Evolutionary conservation across 2,797 vertebrate genomes (phyloP), one percentile per base, ranked within the genome.

Genomic region (Poeciliopsis turneri): DNA sequence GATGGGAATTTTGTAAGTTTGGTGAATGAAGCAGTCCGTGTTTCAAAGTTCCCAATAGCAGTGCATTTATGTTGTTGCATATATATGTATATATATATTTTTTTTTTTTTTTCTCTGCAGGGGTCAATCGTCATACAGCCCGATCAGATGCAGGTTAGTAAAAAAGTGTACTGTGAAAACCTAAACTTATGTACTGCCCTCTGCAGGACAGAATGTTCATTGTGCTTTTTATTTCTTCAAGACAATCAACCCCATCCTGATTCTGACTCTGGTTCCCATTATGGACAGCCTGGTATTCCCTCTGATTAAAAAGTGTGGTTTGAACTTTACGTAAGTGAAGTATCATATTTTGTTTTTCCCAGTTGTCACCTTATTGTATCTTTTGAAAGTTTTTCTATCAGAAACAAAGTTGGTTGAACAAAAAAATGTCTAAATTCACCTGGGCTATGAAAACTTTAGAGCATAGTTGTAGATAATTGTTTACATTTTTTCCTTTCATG

Each of bases 111-210:
- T 43, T 91, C 59, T 89, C 61, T 92, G 49, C 88, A 99, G 98
- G 97, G 97, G 61, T 0, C 12, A 2, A 16, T 99, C 28, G 85
- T 96, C 45, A 90, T 99, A 81, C 97, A 98, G 90, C 98, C 98
- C 0, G 98, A 99, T 85, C 98, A 99, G 90, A 99, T 99, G 98
- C 98, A 99, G 96, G 98, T 99, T 91, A 80, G 79, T 77, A 10
- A 68, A 64, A 82, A 75, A 75, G 55, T 53, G 36, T 0, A 47
- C 33, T 0, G 0, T 33, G 74, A 74, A 2, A 7, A 0, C 2
- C 70, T 18, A 33, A 36, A 36, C 39, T 4, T 7, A 59, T 51
- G 1, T n/a, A 15, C 2, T 78, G 30, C 8, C 6, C 12, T 88
- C 89, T 74, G 64, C 82, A 59, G 78, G 43, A 85, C 75, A 96